Evolutionary conservation across 2,888 invertebrate species (phyloP), one percentile per base, ranked within the genome.

Genomic region (Gnatocerus cornutus): DNA sequence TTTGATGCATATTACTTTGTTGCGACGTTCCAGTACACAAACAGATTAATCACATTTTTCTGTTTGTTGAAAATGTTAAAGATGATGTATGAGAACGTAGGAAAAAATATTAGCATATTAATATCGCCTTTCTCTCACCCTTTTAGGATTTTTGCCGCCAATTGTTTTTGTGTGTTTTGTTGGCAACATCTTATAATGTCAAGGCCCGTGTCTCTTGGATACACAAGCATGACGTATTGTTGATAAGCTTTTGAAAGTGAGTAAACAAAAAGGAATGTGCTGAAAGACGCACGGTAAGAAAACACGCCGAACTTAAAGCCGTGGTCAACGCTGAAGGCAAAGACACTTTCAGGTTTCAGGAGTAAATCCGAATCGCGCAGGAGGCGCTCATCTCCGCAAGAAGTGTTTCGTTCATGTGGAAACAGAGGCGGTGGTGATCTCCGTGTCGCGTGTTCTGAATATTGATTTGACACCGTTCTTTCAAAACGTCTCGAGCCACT

Each of bases 391-490:
- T n/a, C n/a, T n/a, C 13, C 13, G 45, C 13, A 13, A 65, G 33
- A 43, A 65, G 14, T 16, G 64, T 46, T 21, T 21, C 21, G 4
- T 21, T 21, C 21, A 61, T 48, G 48, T 21, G 56, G 58, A 50
- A 59, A 58, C 58, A 50, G 59, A 59, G 58, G 50, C 58, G 58
- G 33, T 66, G 66, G 58, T 66, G 66, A 65, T 65, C 65, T 48
- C 33, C 29, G 58, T 21, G 66, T 41, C 58, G 39, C 66, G 66
- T 52, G 66, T 14, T 10, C 66, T 66, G 66, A 66, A 66, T 66
- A 59, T 39, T 59, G 62, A 62, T 62, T 50, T 62, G 62, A 62
- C 62, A 62, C 41, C 52, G 27, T 50, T 62, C 62, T 50, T 62
- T 62, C 61, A 48, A 61, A 61, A 61, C 61, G 48, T 61, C 61